Evolutionary conservation across 2,797 vertebrate species (phyloP).

Genomic region (Acanthornis magna): DNA sequence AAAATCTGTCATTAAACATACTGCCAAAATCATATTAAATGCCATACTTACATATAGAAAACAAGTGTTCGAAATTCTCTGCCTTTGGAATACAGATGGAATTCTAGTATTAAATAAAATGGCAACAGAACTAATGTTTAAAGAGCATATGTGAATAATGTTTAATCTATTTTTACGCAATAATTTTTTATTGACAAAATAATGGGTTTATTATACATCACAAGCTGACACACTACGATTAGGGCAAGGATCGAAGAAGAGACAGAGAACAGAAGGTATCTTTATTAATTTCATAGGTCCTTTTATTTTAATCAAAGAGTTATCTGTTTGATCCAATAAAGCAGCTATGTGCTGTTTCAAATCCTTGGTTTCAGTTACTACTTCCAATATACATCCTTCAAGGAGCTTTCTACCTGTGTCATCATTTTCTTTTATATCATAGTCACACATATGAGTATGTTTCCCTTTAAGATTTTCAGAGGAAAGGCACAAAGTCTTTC

Average conservation of each 20-base stretch:
- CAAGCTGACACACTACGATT: not conserved
- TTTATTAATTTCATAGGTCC: not conserved
- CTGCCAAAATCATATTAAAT: conserved; percentile 59
- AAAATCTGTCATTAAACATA: conserved; percentile 62
- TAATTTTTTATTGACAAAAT: conserved; percentile 45
- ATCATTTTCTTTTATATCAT: not conserved
- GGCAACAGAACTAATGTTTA: conserved; percentile 4
- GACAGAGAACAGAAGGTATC: not conserved
- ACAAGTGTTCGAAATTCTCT: conserved; percentile 5
- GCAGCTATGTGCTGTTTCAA: not conserved
- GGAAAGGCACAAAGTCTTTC: not conserved
- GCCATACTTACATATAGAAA: conserved; percentile 54
- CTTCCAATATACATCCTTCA: not conserved
- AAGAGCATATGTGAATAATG: conserved; percentile 1
- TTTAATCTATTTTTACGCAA: conserved; percentile 39
- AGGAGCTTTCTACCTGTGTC: not conserved
- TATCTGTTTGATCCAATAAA: not conserved
- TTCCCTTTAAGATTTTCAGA: not conserved
- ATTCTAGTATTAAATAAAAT: conserved; percentile 13
- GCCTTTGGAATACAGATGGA: conserved; percentile 14
- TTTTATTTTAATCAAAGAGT: not conserved
- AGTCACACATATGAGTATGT: not conserved
- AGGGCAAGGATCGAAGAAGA: not conserved
- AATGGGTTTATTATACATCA: not conserved
- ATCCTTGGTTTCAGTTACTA: not conserved